These are phyloP conservation scores for Scopus umbretta DNA, from an alignment of 2,113 vertebrate genomes.

Conservation along the genomic window DNA sequence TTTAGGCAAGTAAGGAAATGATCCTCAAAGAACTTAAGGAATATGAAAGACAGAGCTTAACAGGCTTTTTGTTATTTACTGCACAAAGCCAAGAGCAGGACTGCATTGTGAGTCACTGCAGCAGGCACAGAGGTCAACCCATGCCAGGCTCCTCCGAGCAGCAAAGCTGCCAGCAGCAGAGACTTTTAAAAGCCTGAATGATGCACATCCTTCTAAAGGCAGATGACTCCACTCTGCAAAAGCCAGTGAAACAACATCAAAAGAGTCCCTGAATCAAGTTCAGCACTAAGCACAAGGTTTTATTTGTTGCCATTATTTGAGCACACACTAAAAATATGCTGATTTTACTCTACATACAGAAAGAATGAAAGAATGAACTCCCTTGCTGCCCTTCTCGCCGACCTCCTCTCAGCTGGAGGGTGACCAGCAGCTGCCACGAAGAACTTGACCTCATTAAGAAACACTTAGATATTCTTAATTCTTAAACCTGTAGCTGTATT, in stretches of 20 bases:
- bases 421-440: background rate
- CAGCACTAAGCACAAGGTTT: fast-evolving
- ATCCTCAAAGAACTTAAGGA: background rate
- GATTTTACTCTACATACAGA: background rate
- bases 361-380: background rate
- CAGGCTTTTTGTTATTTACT: background rate
- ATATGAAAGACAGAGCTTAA: background rate
- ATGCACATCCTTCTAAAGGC: background rate
- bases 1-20: background rate
- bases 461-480: background rate
- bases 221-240: background rate
- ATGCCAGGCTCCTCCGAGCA: background rate
- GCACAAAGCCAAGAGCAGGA: background rate
- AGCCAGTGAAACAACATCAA: background rate
- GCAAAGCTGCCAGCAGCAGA: background rate
- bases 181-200: background rate
- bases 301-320: background rate
- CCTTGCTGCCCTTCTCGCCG: background rate
- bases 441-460: background rate
- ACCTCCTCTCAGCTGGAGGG: background rate
- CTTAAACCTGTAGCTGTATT: background rate
- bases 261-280: background rate
- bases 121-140: background rate
- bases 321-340: background rate
- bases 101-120: background rate